Conservation (phyloP, 2,888 invertebrate genomes). For the Noctua fimbriata region DNA sequence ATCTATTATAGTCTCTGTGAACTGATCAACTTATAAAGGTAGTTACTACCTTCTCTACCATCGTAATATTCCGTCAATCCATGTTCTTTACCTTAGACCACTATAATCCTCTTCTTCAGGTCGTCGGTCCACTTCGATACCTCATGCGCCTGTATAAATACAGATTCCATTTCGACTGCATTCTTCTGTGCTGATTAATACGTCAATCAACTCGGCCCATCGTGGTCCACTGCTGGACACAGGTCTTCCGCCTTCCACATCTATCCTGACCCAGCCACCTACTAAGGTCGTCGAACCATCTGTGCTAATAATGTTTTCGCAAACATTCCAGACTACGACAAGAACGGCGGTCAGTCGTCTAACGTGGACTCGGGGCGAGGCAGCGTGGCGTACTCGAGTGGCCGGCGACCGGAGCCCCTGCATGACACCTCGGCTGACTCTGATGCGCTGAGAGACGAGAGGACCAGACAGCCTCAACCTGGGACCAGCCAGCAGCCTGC, state of each 20-base stretch:
- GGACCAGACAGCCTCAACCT: conserved; percentile 79
- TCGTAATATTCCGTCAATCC: not conserved
- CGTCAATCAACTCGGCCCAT: not conserved
- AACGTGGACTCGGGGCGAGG: conserved; percentile 95
- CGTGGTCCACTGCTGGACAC: not conserved
- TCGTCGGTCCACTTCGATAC: conserved; percentile 45
- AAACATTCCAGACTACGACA: conserved; percentile 92
- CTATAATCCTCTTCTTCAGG: not conserved
- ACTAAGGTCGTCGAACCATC: not conserved
- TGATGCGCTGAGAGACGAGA: conserved; percentile 82
- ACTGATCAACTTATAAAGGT: not conserved
- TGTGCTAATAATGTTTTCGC: conserved; percentile 24
- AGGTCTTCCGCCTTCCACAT: not conserved
- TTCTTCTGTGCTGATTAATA: not conserved
- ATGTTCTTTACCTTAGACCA: not conserved
- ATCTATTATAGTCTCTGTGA: not conserved
- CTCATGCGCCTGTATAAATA: not conserved
- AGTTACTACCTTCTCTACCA: not conserved
- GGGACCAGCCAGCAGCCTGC: conserved; percentile 82
- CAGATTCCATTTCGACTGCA: too few species aligned
- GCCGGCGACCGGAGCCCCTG: conserved; percentile 90
- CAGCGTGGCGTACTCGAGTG: conserved; percentile 95
- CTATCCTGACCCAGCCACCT: not conserved
- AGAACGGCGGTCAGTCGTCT: conserved; percentile 93
- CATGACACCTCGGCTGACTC: conserved; percentile 91